Conservation (phyloP, 2,113 vertebrate genomes). For the Chlorodrepanis virens region DNA sequence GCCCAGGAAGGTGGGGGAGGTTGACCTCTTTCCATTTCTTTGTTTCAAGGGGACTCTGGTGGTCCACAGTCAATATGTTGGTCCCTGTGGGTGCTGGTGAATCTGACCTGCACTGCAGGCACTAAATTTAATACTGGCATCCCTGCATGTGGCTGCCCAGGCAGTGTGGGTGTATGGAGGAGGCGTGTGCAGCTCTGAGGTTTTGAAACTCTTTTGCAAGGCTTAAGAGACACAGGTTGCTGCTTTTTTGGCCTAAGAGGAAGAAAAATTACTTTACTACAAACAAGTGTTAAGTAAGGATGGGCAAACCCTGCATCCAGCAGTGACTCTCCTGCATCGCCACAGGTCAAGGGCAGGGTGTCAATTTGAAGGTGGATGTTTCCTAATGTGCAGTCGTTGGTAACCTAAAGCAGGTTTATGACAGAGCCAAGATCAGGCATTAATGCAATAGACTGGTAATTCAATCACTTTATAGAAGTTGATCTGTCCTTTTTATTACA, state of each 20-base stretch:
- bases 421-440: constrained; percentile 77
- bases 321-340: background rate
- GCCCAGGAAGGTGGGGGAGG: background rate
- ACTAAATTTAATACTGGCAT: background rate
- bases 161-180: accelerated
- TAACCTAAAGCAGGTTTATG: constrained; percentile 70
- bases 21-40: background rate
- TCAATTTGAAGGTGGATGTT: constrained; percentile 78
- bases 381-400: constrained; percentile 62
- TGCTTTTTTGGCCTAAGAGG: background rate
- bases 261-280: background rate
- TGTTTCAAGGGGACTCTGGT: background rate
- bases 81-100: background rate
- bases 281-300: background rate
- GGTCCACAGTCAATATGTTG: too few species aligned
- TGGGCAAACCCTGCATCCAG: background rate
- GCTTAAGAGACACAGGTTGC: background rate
- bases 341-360: constrained; percentile 75
- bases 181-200: background rate
- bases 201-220: background rate
- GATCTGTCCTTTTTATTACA: constrained; percentile 99
- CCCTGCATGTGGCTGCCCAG: accelerated
- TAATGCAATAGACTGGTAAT: constrained; percentile 97
- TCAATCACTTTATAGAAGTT: constrained; percentile 93
- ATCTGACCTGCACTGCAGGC: background rate